Evolutionary conservation across 2,888 invertebrate genomes (phyloP).

Genomic region (Agriotes lineatus): DNA sequence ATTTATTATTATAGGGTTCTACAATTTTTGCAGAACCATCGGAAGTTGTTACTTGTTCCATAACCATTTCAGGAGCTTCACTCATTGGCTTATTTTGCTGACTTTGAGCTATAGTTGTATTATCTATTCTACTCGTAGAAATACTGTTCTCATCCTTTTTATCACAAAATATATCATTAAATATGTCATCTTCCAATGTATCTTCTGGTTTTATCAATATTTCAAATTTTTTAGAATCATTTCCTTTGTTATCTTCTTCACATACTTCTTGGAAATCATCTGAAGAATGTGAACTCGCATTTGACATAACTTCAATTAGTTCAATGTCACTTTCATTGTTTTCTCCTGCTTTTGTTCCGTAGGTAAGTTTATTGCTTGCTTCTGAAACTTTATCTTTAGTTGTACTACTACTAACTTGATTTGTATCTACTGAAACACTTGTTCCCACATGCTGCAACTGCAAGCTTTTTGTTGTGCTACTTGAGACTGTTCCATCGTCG

Average conservation of each 20-base stretch:
- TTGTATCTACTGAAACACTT: not conserved
- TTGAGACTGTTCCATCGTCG: not conserved
- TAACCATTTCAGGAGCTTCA: not conserved
- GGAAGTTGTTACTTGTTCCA: no score
- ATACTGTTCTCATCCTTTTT: not conserved
- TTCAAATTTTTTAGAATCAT: slow-evolving; percentile 56
- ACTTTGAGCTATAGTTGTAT: not conserved
- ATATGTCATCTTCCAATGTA: slow-evolving; percentile 58
- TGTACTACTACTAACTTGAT: not conserved
- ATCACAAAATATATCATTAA: slow-evolving; percentile 53
- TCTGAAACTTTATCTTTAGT: no score
- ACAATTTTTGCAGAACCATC: no score
- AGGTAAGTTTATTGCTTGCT: no score
- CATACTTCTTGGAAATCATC: slow-evolving; percentile 35
- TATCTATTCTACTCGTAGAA: not conserved
- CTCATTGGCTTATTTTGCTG: not conserved
- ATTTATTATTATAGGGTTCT: no score
- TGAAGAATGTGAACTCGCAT: slow-evolving; percentile 50
- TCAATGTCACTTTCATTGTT: not conserved
- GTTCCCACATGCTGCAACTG: slow-evolving; percentile 14
- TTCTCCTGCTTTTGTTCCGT: no score
- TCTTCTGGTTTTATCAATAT: slow-evolving; percentile 63
- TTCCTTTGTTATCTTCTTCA: slow-evolving; percentile 41
- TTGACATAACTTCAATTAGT: slow-evolving; percentile 51
- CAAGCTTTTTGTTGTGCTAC: slow-evolving; percentile 9